Evolutionary conservation across 2,797 vertebrate species (phyloP), one percentile per base, ranked within the genome.

Genomic region (Leptatherina wallacei): DNA sequence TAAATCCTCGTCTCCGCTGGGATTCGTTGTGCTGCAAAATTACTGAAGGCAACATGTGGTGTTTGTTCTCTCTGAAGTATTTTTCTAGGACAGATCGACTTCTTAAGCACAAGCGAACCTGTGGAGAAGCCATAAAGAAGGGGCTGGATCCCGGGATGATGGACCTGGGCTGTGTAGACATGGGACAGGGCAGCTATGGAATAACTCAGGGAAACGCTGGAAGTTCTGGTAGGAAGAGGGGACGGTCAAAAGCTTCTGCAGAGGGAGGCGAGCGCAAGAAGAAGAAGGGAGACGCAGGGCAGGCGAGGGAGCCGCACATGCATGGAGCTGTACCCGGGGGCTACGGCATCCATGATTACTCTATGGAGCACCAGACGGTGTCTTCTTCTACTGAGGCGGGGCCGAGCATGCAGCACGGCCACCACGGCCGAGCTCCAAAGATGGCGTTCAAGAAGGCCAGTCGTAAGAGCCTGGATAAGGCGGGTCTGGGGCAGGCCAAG

Each of bases 81-180:
- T 99, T 99, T 94, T 99, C 98, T 27, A 96, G 98, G 91, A 99
- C 98, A 52, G 98, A 99, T 92, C 94, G 97, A 92, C 95, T 99
- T 92, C 94, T 99, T 90, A 99, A 99, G 96, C 98, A 99, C 97
- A 97, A 98, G 91, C 95, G 98, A 92, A 99, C 97, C 1, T 99
- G 98, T 82, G 97, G 97, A 78, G 98, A 99, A 91, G 95, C 94
- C 94, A 94, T 96, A 89, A 96, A 95, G 88, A 98, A 96, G 93
- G 95, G 95, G 75, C 91, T 96, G 87, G 96, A 98, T 78, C 95
- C 96, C 0, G 94, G 93, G 56, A 94, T 96, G 75, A 94, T 97
- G 52, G 95, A 95, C 74, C 90, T 95, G 85, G 94, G 84, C 76
- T 94, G 90, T 81, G 92, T 95, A 81, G 95, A 96, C 85, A 93